Conservation (phyloP, 2,888 invertebrate genomes). For the Caenorhabditis japonica region DNA sequence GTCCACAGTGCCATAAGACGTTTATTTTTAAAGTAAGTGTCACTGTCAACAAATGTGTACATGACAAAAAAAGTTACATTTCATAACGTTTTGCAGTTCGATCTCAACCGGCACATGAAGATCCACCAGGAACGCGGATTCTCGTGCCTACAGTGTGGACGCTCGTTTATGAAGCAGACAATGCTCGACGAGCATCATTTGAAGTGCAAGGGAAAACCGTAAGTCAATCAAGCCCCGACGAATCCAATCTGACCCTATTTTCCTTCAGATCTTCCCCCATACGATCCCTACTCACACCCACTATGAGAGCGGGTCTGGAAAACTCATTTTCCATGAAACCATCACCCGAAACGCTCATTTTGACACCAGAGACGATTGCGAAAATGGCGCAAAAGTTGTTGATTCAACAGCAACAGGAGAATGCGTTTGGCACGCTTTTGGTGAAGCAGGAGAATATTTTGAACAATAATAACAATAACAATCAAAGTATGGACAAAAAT, state of each 20-base stretch:
- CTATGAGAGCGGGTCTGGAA: constrained; percentile 24
- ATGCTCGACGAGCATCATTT: constrained; percentile 70
- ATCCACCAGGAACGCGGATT: constrained; percentile 76
- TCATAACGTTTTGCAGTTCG: constrained; percentile 50
- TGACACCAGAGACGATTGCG: constrained; percentile 51
- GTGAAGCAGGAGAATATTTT: constrained; percentile 33
- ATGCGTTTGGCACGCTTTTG: constrained; percentile 29
- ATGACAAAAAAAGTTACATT: too few species aligned
- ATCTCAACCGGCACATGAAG: constrained; percentile 77
- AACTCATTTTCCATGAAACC: constrained; percentile 22
- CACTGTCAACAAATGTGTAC: background rate
- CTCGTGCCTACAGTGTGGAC: constrained; percentile 69
- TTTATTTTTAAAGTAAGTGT: constrained; percentile 76
- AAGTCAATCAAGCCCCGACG: background rate
- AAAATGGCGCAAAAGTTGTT: constrained; percentile 48
- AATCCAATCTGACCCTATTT: constrained; percentile 1
- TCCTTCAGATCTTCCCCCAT: constrained; percentile 40
- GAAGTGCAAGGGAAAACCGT: constrained; percentile 69
- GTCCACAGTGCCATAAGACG: constrained; percentile 75
- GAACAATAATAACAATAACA: constrained; percentile 36
- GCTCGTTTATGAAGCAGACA: constrained; percentile 71
- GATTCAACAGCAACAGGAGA: constrained; percentile 38
- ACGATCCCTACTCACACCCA: constrained; percentile 23
- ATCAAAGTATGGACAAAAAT: constrained; percentile 12
- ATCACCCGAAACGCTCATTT: constrained; percentile 18